Conservation (phyloP, 2,888 invertebrate species). For the Cantharis rustica region DNA sequence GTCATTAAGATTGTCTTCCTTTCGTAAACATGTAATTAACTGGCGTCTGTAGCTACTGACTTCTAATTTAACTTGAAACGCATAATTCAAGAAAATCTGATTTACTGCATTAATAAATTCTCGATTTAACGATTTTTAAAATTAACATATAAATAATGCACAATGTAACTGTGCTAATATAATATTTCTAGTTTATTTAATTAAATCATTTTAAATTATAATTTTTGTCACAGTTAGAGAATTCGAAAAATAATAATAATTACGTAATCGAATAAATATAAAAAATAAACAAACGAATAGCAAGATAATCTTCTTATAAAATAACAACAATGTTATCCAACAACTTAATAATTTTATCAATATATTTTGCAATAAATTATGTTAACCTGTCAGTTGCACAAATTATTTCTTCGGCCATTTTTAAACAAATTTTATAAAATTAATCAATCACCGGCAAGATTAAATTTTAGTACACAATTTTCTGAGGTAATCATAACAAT, state of each 20-base stretch:
- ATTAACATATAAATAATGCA: no score
- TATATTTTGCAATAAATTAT: background rate
- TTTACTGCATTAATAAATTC: conserved; percentile 13
- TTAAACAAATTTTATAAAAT: background rate
- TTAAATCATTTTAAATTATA: no score
- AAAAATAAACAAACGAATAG: no score
- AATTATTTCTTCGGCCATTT: background rate
- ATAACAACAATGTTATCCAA: background rate
- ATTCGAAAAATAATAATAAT: no score
- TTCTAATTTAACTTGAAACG: conserved; percentile 14
- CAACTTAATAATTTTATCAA: no score
- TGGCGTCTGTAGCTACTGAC: conserved; percentile 20
- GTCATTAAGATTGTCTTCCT: conserved; percentile 10
- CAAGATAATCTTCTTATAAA: background rate
- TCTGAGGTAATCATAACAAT: background rate
- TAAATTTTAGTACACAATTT: background rate
- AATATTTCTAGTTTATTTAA: no score
- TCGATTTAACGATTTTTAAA: background rate
- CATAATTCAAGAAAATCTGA: conserved; percentile 12
- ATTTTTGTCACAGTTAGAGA: no score
- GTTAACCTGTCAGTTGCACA: background rate
- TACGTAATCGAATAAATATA: no score
- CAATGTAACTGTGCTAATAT: no score
- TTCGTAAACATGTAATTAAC: conserved; percentile 24
- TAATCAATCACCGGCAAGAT: background rate